Percentiles rank a stretch among this genome's conserved stretches.
Evolutionary conservation across 2,888 invertebrate species (phyloP).

Genomic region (Clusia tigrina): DNA sequence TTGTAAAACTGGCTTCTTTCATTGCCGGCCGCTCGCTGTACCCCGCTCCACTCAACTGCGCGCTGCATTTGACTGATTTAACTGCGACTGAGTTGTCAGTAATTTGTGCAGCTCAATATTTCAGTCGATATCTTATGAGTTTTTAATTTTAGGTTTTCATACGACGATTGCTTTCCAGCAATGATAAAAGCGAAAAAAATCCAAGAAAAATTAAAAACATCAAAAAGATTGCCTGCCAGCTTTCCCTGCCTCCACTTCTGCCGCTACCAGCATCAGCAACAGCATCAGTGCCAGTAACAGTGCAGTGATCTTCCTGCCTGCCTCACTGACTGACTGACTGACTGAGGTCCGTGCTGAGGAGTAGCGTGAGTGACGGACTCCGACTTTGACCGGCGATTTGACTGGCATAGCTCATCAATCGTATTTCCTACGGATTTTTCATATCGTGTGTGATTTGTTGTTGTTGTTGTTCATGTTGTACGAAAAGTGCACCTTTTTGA

Average conservation of each 20-base stretch:
- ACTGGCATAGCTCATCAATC: slow-evolving; percentile 54
- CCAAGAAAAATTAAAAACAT: slow-evolving; percentile 25
- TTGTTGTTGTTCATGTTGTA: slow-evolving; percentile 17
- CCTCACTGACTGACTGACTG: neutral
- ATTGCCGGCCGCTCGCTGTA: too few relatives aligned
- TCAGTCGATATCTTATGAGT: slow-evolving; percentile 65
- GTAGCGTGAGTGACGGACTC: neutral
- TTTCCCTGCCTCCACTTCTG: too few relatives aligned
- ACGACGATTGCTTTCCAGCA: slow-evolving; percentile 17
- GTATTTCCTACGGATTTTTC: slow-evolving; percentile 55
- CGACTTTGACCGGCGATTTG: slow-evolving; percentile 23
- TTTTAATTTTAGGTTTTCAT: slow-evolving; percentile 63
- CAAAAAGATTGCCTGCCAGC: slow-evolving; percentile 29
- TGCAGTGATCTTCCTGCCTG: neutral
- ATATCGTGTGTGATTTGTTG: slow-evolving; percentile 24
- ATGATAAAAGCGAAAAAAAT: slow-evolving; percentile 23
- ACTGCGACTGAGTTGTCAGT: slow-evolving; percentile 50
- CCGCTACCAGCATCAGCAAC: too few relatives aligned
- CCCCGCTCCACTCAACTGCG: neutral
- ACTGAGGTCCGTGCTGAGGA: neutral
- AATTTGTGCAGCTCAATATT: slow-evolving; percentile 64
- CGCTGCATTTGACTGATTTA: slow-evolving; percentile 17
- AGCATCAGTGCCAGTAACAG: too few relatives aligned
- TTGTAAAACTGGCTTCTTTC: slow-evolving; percentile 27
- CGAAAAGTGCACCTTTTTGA: slow-evolving; percentile 34